Percentiles rank a stretch among this genome's conserved stretches.
phyloP scores from a whole-genome alignment of 2,113 vertebrate species.

The Mobula birostris region DNA sequence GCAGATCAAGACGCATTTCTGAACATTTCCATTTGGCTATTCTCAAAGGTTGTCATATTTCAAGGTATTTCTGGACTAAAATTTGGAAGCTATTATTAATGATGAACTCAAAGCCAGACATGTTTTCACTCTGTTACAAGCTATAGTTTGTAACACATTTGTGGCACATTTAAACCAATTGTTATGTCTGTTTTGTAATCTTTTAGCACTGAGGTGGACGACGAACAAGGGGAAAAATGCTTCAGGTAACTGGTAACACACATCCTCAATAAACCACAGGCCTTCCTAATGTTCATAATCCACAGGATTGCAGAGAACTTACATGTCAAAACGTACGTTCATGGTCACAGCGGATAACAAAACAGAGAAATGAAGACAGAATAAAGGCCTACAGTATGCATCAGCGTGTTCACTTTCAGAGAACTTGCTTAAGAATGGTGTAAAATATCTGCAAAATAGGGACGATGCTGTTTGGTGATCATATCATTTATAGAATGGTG shows the following conservation, averaged over 20 bases:
- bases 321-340: background rate
- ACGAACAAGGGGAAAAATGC: background rate
- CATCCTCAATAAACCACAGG: background rate
- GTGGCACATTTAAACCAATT: background rate
- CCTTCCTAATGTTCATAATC: background rate
- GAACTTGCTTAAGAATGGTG: background rate
- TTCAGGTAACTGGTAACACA: background rate
- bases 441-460: background rate
- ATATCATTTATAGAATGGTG: background rate
- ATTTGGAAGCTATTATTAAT: background rate
- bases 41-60: background rate
- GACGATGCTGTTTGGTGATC: background rate
- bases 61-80: background rate
- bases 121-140: background rate
- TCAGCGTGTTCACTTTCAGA: background rate
- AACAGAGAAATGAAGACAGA: background rate
- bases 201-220: background rate
- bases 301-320: background rate
- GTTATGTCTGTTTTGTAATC: background rate
- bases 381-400: background rate
- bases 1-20: background rate
- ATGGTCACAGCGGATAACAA: background rate
- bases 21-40: background rate
- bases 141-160: too few relatives aligned
- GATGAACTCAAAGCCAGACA: background rate